Conservation (phyloP, 2,888 invertebrate genomes). For the Anthophora plumipes region DNA sequence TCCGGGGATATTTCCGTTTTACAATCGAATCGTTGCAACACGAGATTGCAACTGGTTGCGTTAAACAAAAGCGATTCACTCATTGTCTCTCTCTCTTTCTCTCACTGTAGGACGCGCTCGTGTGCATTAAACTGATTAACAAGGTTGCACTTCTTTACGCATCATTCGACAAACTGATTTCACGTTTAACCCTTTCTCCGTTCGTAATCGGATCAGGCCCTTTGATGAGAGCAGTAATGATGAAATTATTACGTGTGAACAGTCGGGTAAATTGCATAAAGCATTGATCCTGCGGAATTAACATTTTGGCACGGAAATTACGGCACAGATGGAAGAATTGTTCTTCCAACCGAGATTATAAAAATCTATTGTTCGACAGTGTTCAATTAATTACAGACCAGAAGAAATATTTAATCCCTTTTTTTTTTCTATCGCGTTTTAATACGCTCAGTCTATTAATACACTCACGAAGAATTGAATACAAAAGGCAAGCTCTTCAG, state of each 20-base stretch:
- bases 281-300: not conserved
- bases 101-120: not conserved
- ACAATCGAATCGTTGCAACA: constrained; percentile 13
- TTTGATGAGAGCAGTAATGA: not conserved
- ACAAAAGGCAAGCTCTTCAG: not conserved
- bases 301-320: too few relatives aligned
- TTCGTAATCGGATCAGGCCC: not conserved
- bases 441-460: too few relatives aligned
- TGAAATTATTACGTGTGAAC: not conserved
- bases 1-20: constrained; percentile 24
- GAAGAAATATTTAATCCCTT: not conserved
- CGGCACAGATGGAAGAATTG: too few relatives aligned
- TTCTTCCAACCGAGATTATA: not conserved
- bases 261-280: not conserved
- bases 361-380: not conserved
- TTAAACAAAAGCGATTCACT: constrained; percentile 1
- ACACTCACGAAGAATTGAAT: not conserved
- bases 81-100: not conserved
- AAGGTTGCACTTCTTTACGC: not conserved
- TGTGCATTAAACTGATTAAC: constrained; percentile 1
- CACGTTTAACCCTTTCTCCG: not conserved
- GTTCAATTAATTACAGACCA: not conserved
- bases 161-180: constrained; percentile 12
- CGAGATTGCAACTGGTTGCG: constrained; percentile 11
- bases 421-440: not conserved